Conservation (phyloP, 1,140 invertebrate genomes). For the Leptopilina boulardi region DNA sequence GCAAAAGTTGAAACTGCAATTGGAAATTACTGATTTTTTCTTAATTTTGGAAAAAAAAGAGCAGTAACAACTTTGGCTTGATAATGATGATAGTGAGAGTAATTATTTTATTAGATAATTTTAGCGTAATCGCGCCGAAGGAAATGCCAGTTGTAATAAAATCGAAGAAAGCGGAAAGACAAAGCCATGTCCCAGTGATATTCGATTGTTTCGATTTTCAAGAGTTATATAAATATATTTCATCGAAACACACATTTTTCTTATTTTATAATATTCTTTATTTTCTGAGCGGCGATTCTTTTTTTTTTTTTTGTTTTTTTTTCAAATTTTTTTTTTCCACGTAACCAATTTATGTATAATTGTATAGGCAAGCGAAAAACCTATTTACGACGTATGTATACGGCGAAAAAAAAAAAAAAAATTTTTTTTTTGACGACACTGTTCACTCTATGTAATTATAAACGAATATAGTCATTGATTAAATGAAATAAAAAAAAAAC, state of each 20-base stretch:
- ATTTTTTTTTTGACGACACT: slow-evolving; percentile 47
- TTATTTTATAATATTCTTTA: slow-evolving; percentile 40
- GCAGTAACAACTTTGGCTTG: slow-evolving; percentile 45
- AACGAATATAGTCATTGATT: slow-evolving; percentile 37
- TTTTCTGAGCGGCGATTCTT: slow-evolving; percentile 29
- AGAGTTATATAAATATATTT: slow-evolving; percentile 37
- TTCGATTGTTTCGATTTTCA: slow-evolving; percentile 53
- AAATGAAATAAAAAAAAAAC: slow-evolving; percentile 43
- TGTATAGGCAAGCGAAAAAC: slow-evolving; percentile 31
- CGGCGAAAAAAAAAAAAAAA: slow-evolving; percentile 59
- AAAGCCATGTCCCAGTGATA: slow-evolving; percentile 60
- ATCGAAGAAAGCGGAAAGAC: slow-evolving; percentile 37
- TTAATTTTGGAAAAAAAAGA: background rate
- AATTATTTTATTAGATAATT: slow-evolving; percentile 70
- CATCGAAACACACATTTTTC: slow-evolving; percentile 30
- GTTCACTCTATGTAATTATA: slow-evolving; percentile 24
- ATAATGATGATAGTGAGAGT: slow-evolving; percentile 69
- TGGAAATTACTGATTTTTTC: slow-evolving; percentile 30
- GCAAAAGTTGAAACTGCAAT: slow-evolving; percentile 31
- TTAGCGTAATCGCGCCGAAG: slow-evolving; percentile 65
- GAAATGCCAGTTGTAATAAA: slow-evolving; percentile 75
- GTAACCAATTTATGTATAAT: slow-evolving; percentile 33
- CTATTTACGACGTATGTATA: slow-evolving; percentile 63
- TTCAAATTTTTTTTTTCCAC: slow-evolving; percentile 32
- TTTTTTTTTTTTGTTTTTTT: no score